Percentiles rank a stretch among this genome's conserved stretches.
These are phyloP conservation scores for Amyelois transitella DNA, from an alignment of 1,140 invertebrate genomes.

Conservation along the genomic window DNA sequence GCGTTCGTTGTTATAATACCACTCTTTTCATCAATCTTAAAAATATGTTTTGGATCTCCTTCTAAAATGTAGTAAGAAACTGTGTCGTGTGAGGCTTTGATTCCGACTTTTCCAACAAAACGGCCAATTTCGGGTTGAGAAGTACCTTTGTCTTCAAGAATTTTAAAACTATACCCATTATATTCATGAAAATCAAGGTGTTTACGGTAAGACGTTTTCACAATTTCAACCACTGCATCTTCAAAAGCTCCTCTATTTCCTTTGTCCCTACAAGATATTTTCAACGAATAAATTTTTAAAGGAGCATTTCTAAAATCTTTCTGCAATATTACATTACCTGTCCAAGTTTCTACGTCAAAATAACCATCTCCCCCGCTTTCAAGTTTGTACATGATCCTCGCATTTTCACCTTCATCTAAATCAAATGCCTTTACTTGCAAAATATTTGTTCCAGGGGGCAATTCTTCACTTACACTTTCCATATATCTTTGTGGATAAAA, in stretches of 20 bases:
- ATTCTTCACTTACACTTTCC: conserved; percentile 79
- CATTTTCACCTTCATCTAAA: conserved; percentile 88
- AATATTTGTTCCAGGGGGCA: conserved; percentile 79
- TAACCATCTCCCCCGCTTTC: conserved; percentile 85
- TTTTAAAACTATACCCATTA: conserved; percentile 86
- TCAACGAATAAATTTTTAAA: conserved; percentile 82
- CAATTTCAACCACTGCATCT: conserved; percentile 88
- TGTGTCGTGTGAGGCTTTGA: conserved; percentile 72
- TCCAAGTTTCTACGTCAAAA: conserved; percentile 85
- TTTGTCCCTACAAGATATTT: conserved; percentile 85
- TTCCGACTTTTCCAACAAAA: conserved; percentile 85
- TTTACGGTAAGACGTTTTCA: conserved; percentile 82
- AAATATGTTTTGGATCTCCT: conserved; percentile 87
- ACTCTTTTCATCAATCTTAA: conserved; percentile 85
- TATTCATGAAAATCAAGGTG: conserved; percentile 82
- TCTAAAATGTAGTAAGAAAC: conserved; percentile 87
- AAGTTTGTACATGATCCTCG: conserved; percentile 83
- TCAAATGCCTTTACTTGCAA: conserved; percentile 85
- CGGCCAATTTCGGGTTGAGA: conserved; percentile 75
- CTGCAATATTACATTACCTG: conserved; percentile 82
- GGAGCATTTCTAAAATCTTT: conserved; percentile 77
- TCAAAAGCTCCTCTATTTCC: conserved; percentile 81
- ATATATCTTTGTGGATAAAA: conserved; percentile 92
- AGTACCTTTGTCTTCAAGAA: conserved; percentile 86
- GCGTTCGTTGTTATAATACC: conserved; percentile 87